Base-by-base conservation (phyloP, 1,140 invertebrate species). In the Holcopasites calliopsidis region DNA sequence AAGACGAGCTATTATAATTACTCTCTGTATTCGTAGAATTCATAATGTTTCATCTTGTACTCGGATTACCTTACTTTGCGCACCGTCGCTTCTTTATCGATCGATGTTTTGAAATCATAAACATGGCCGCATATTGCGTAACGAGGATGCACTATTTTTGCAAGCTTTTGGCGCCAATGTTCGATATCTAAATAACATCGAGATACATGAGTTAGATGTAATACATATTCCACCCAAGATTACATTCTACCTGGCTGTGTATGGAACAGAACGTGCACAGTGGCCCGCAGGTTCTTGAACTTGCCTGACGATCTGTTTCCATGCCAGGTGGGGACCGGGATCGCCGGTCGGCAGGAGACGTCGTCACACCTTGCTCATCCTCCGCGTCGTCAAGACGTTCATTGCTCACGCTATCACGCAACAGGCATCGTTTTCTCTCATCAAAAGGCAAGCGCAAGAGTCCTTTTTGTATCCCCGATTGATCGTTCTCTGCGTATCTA, bases 221-320 rank as follows among this genome's bases (percentile, higher is more conserved):
- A 57, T 23, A 68, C 40, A 28, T 28, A 69, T 58, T 69, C 50
- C 1, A 69, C 4, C 50, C 44, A 26, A 44, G 61, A 54, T 65
- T 65, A 55, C 26, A 18, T 54, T 68, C 38, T 50, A 57, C 31
- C 26, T 54, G 65, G 71, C 49, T 78, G 50, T 73, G 40, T 69
- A 69, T 68, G 65, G 42, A 68, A 35, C 52, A 28, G 40, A 50
- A 66, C 21, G 72, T 58, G 23, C 38, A 74, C 33, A 40, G 65
- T 57, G 72, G 54, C 40, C 57, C 44, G 10, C 52, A 78, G 85
- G 83, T 86, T 78, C 77, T 86, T 86, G 84, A 86, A 84, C 85
- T 76, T 81, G 77, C 62, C 72, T 58, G 52, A 64, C 64, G 70
- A 83, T 80, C 52, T 79, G 71, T 69, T 79, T 83, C 68, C 62